phyloP scores from a whole-genome alignment of 2,888 invertebrate species.

The Griposia aprilina region DNA sequence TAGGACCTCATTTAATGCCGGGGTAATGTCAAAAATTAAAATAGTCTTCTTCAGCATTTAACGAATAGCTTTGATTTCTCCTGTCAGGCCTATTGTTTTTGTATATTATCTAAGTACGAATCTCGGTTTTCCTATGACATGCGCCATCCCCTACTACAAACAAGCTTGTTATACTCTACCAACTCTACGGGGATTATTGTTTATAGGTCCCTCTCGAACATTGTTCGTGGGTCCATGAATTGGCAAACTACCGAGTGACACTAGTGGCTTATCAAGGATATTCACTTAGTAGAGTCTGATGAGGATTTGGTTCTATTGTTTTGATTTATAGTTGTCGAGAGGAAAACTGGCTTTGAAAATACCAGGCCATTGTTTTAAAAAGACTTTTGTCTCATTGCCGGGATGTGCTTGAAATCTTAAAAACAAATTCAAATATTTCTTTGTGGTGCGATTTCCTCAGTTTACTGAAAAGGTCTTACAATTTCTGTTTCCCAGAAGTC shows the following conservation, averaged over 20 bases:
- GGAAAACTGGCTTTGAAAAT: neutral
- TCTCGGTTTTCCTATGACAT: conserved; percentile 8
- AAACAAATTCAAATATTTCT: neutral
- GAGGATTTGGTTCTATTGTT: conserved; percentile 3
- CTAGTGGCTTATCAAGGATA: conserved; percentile 21
- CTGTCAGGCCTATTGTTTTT: too few relatives aligned
- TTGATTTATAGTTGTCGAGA: neutral
- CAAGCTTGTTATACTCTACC: conserved; percentile 60
- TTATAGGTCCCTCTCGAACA: conserved; percentile 43
- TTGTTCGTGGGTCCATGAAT: conserved; percentile 36
- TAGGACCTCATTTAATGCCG: too few relatives aligned
- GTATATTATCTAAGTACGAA: neutral
- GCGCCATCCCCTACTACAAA: conserved; percentile 31
- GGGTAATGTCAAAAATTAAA: too few relatives aligned
- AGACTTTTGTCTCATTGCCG: neutral
- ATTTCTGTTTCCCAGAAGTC: too few relatives aligned
- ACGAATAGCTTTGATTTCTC: too few relatives aligned
- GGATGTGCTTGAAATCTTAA: neutral
- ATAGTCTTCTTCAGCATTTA: too few relatives aligned
- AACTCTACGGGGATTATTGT: conserved; percentile 52
- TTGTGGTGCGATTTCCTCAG: neutral
- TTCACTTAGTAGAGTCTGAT: conserved; percentile 10
- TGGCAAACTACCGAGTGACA: conserved; percentile 43
- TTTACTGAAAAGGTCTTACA: neutral
- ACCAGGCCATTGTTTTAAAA: neutral